Conservation (phyloP, 2,888 invertebrate genomes). For the Dolichomitus sp. region DNA sequence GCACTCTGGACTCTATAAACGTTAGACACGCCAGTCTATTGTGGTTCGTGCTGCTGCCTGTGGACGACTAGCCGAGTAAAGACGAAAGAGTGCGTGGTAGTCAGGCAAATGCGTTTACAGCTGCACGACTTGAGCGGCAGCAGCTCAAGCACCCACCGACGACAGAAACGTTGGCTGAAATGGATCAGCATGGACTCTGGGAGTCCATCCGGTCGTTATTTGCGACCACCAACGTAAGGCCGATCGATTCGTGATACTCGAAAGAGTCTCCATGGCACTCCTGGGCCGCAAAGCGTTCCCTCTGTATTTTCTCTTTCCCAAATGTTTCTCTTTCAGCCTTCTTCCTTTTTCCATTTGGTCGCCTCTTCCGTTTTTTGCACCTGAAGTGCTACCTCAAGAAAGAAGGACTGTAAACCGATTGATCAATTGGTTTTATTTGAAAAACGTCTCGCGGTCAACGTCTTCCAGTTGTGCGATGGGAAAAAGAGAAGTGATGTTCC, state of each 20-base stretch:
- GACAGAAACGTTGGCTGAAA: constrained; percentile 35
- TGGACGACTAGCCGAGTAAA: constrained; percentile 6
- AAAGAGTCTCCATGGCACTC: constrained; percentile 30
- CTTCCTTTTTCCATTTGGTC: not conserved
- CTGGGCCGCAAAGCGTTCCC: constrained; percentile 19
- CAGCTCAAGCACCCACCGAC: constrained; percentile 26
- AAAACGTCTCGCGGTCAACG: constrained; percentile 1
- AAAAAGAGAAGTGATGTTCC: not conserved
- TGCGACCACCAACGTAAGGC: constrained; percentile 76
- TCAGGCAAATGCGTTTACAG: constrained; percentile 44
- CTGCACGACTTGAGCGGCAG: constrained; percentile 1
- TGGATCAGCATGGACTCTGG: constrained; percentile 14
- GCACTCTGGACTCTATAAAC: constrained; percentile 69
- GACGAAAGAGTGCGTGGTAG: constrained; percentile 13
- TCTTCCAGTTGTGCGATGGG: not conserved
- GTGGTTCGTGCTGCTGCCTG: constrained; percentile 52
- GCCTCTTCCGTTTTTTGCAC: not conserved
- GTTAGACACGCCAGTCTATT: constrained; percentile 78
- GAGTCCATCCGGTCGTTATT: constrained; percentile 63
- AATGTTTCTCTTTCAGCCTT: not conserved
- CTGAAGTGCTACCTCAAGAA: not conserved
- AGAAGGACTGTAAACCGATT: not conserved
- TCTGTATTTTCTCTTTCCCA: constrained; percentile 6
- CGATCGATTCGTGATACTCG: constrained; percentile 78
- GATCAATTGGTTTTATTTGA: constrained; percentile 11